phyloP scores from a whole-genome alignment of 2,113 vertebrate species.

The Campylomormyrus numenius region DNA sequence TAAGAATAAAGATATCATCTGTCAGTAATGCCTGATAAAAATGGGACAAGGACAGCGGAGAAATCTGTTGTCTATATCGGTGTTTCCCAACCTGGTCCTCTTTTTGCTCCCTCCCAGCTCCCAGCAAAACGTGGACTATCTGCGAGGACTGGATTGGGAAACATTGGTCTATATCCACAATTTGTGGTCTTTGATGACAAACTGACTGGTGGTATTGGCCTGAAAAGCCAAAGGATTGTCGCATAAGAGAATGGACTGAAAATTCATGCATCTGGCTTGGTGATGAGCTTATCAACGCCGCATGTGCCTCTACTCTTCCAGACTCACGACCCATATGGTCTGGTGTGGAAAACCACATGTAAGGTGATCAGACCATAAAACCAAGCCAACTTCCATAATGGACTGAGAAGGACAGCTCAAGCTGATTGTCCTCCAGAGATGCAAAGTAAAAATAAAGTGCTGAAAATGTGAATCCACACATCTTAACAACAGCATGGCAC shows the following conservation, averaged over 20 bases:
- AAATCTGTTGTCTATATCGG: not conserved
- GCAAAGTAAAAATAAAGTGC: not conserved
- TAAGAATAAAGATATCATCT: conserved; percentile 26
- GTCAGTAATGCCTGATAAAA: not conserved
- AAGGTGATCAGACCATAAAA: not conserved
- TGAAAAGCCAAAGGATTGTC: not conserved
- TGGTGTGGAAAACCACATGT: conserved; percentile 4
- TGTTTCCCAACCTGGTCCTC: not conserved
- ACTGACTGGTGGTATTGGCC: not conserved
- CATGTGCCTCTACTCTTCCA: not conserved
- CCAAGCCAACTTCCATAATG: not conserved
- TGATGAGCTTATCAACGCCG: too few relatives aligned
- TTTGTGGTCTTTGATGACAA: not conserved
- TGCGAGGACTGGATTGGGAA: not conserved
- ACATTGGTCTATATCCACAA: not conserved
- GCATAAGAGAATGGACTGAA: not conserved
- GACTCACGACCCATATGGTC: not conserved
- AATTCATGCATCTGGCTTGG: not conserved
- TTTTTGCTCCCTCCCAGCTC: not conserved
- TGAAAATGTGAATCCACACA: not conserved
- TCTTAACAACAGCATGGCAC: not conserved
- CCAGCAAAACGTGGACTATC: not conserved
- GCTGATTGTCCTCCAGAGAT: conserved; percentile 11
- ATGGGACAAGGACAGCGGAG: not conserved
- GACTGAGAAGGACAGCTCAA: not conserved